phyloP scores from a whole-genome alignment of 1,140 invertebrate species.

The Pararge aegeria region DNA sequence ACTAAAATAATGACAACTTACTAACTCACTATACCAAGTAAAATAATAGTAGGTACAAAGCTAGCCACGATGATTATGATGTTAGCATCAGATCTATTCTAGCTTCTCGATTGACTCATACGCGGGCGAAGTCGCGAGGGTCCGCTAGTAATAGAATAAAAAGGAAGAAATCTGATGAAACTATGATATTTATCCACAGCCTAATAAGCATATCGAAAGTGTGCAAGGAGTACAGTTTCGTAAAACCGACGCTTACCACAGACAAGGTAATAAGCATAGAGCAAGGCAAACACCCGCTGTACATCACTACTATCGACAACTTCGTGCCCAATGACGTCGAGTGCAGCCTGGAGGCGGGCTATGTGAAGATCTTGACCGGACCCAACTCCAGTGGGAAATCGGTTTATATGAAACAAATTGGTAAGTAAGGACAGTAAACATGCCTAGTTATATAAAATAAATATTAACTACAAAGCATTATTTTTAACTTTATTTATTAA shows the following conservation, averaged over 20 bases:
- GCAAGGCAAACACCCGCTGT: constrained; percentile 89
- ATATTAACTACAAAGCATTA: no score
- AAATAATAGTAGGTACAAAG: no score
- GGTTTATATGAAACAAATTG: constrained; percentile 92
- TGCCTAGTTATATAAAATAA: neutral
- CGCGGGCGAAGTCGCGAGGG: no score
- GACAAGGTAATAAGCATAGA: constrained; percentile 84
- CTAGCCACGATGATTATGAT: no score
- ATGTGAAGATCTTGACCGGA: constrained; percentile 89
- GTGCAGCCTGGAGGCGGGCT: constrained; percentile 79
- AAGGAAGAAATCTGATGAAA: no score
- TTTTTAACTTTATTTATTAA: no score
- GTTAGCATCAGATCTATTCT: no score
- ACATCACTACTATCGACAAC: constrained; percentile 83
- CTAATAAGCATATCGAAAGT: constrained; percentile 86
- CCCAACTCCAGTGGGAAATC: constrained; percentile 96
- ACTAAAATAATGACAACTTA: no score
- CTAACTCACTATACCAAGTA: no score
- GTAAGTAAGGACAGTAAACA: constrained; percentile 27
- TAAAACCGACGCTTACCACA: constrained; percentile 83
- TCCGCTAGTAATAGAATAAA: no score
- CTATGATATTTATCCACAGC: constrained; percentile 74
- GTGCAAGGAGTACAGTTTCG: constrained; percentile 86
- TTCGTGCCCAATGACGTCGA: constrained; percentile 88
- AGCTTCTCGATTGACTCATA: no score